Evolutionary conservation across 2,888 invertebrate species (phyloP), one percentile per base, ranked within the genome.

Genomic region (Leucophora obtusa): DNA sequence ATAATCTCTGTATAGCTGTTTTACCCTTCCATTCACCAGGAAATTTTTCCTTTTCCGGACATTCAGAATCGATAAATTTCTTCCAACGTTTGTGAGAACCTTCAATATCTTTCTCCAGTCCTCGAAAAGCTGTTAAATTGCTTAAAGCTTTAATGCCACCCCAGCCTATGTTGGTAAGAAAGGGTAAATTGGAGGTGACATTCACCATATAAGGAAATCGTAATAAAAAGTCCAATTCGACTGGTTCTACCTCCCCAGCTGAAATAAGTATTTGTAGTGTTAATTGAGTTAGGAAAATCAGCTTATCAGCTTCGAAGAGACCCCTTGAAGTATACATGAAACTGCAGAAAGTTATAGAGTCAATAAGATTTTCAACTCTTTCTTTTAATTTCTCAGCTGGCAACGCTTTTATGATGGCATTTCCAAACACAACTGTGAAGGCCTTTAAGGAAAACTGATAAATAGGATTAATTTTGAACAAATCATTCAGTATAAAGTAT

Each of bases 11-110:
- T 58, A 98, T 90, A 0, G 96, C 91, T 0, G 94, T 92, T 89
- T 97, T 98, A 86, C 95, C 95, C 89, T 98, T 98, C 98, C 98
- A 98, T 87, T 98, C 98, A 77, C 97, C 97, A 0, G 98, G 98
- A 84, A 98, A 93, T 89, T 96, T 97, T 89, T 98, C 98, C 85
- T 95, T 94, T 89, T 98, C 98, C 0, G 98, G 98, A 79, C 94
- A 94, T 88, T 98, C 98, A 18, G 96, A 95, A 85, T 98, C 97
- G 0, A 96, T 94, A 86, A 97, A 96, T 87, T 96, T 97, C 86
- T 95, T 95, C 98, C 98, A 98, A 72, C 97, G 93, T 58, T 97
- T 98, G 1, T 94, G 93, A 0, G 97, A 96, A 0, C 96, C 96
- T 90, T 97, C 97, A 82, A 98, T 95, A 87, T 98, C 98, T 83